Conservation (phyloP, 2,888 invertebrate species). For the Tenthredo mesomela region DNA sequence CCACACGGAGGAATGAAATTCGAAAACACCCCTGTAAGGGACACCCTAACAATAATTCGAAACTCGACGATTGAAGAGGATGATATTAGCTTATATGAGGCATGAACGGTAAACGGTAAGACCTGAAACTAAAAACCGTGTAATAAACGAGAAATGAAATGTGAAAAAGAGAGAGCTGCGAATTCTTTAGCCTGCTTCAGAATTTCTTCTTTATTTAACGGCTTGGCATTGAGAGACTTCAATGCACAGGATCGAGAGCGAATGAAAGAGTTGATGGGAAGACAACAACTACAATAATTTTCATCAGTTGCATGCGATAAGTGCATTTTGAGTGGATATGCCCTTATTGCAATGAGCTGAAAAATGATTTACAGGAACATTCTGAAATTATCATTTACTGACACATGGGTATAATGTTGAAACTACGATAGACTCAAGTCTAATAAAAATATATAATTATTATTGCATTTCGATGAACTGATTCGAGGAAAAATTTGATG, state of each 20-base stretch:
- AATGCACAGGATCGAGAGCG: not conserved
- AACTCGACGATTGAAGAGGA: not conserved
- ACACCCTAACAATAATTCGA: not conserved
- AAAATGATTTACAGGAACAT: not conserved
- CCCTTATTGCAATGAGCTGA: not conserved
- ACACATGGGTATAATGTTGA: no score
- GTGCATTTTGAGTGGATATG: not conserved
- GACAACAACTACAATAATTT: not conserved
- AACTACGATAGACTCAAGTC: no score
- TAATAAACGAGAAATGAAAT: not conserved
- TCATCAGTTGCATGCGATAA: not conserved
- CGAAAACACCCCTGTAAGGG: no score
- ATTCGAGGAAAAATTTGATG: no score
- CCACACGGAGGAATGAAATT: no score
- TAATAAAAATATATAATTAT: no score
- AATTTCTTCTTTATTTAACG: not conserved
- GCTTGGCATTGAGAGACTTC: slow-evolving; percentile 1
- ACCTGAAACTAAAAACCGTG: not conserved
- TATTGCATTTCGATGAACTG: no score
- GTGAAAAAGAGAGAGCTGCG: not conserved
- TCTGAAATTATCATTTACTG: no score
- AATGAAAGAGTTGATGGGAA: not conserved
- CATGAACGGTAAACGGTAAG: not conserved
- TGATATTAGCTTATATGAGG: not conserved
- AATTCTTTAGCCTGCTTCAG: not conserved